Evolutionary conservation across 2,888 invertebrate species (phyloP), one percentile per base, ranked within the genome.

Genomic region (Antheraea yamamai): DNA sequence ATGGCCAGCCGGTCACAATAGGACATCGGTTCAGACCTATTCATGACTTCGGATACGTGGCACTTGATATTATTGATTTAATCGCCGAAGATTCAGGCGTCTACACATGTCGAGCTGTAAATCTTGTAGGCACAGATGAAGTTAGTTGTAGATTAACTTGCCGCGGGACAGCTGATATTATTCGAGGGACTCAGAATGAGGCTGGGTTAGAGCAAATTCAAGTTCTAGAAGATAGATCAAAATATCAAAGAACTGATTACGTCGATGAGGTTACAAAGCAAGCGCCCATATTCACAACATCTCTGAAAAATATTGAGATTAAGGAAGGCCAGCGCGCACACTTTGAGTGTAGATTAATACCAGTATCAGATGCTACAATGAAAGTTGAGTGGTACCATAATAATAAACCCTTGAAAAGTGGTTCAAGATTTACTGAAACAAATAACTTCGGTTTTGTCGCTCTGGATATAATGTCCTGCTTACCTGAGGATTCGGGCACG

Each of bases 1-100:
- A 99, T 91, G 99, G 98, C 70, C 97, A 97, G 82, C 98, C 99
- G 47, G 97, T 99, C 74, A 98, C 98, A 26, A 97, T 98, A 88
- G 99, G 99, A 73, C 98, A 99, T 88, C 96, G 99, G 85, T 99
- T 99, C 95, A 96, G 98, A 83, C 99, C 99, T 76, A 98, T 99
- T 88, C 99, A 99, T 89, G 99, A 99, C 91, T 99, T 99, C 92
- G 99, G 99, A 66, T 99, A 99, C 88, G 99, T 99, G 35, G 99
- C 99, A 23, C 95, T 99, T 79, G 99, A 99, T 87, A 98, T 99
- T 79, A 97, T 99, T 80, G 99, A 99, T 88, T 95, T 99, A 75
- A 99, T 99, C 88, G 98, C 99, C 75, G 99, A 99, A 95, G 99
- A 99, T 92, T 97, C 97, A 0, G 99, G 98, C 73, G 96, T 97